Evolutionary conservation across 2,113 vertebrate genomes (phyloP).

Genomic region (Leptocoma aspasia): DNA sequence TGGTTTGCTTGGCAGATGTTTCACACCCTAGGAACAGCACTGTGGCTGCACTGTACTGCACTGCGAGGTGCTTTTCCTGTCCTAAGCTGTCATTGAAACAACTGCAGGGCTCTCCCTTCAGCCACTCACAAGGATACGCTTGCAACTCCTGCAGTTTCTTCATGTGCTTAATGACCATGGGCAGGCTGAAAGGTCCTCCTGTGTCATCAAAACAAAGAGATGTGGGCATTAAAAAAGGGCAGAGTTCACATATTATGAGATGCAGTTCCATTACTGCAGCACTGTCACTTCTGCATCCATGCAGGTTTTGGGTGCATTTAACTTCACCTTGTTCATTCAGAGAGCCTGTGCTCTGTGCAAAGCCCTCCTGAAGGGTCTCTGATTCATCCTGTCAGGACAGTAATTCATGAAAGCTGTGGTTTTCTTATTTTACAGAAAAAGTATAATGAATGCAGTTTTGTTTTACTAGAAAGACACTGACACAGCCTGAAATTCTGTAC

Average conservation of each 20-base stretch:
- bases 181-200: neutral
- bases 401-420: neutral
- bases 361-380: neutral
- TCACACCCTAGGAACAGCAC: neutral
- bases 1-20: neutral
- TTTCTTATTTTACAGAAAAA: neutral
- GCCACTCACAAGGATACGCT: neutral
- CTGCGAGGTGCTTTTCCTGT: neutral
- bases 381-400: neutral
- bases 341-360: neutral
- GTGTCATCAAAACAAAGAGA: neutral
- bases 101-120: neutral
- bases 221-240: neutral
- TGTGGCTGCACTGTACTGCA: neutral
- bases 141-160: neutral
- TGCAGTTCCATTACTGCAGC: neutral
- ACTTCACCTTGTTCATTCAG: neutral
- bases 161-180: neutral
- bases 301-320: neutral
- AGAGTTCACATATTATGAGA: fast-evolving
- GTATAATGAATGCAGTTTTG: neutral
- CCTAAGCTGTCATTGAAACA: neutral
- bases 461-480: neutral
- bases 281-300: neutral
- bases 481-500: neutral